Evolutionary conservation across 1,140 invertebrate species (phyloP), one percentile per base, ranked within the genome.

Genomic region (Patella vulgata): DNA sequence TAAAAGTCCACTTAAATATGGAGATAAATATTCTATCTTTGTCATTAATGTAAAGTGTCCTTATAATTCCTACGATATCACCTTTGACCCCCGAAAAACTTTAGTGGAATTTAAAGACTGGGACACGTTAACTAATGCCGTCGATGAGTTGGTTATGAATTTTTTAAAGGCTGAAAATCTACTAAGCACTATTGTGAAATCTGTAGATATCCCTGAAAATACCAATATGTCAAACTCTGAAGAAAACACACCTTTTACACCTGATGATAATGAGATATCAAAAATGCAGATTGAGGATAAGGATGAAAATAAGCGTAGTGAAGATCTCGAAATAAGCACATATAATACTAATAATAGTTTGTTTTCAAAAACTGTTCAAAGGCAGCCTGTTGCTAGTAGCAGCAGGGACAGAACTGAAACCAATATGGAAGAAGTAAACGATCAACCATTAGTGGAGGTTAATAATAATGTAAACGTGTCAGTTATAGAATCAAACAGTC

Each of bases 51-150:
- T 91, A 58, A 80, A 79, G 59, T 90, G 89, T 71, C 86, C 88
- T 12, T 75, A 84, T 52, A 80, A 73, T 59, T 86, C 86, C 64
- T 88, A 89, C 79, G 88, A 90, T 67, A 83, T 89, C 2, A 84
- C 78, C 43, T 80, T 85, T 66, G 85, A 87, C 59, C 81, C 85
- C 27, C 82, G 81, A 21, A 87, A 89, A 75, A 86, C 83, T 47
- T 61, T 85, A 27, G 80, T 90, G 19, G 88, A 89, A 80, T 91
- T 91, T 73, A 87, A 85, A 77, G 84, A 89, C 57, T 89, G 87
- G 86, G 78, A 85, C 33, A 61, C 78, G 48, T 72, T 90, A n/a
- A 77, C 82, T 14, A 77, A 79, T 52, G 82, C 87, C 46, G 66
- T 90, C 36, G 84, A 88, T 59, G 86, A 87, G 74, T 68, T 87